Evolutionary conservation across 2,797 vertebrate species (phyloP).

Genomic region (Pelobates cultripes): DNA sequence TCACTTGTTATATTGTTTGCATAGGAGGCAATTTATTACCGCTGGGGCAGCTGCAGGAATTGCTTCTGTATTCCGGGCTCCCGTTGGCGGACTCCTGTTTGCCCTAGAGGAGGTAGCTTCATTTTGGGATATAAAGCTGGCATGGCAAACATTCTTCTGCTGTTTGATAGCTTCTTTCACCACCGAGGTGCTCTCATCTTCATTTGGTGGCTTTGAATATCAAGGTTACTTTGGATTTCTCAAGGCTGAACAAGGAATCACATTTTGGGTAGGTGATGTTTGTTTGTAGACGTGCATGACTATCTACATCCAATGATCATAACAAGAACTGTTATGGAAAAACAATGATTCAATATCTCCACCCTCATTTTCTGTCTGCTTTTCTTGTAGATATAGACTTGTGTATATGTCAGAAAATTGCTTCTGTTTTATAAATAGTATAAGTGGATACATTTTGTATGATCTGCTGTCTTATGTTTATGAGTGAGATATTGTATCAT

Average conservation of each 20-base stretch:
- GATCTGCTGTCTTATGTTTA: too few species aligned
- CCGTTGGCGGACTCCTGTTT: conserved; percentile 56
- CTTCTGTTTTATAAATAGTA: too few species aligned
- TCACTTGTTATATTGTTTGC: background rate
- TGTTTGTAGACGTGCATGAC: background rate
- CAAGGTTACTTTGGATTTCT: conserved; percentile 62
- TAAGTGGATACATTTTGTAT: too few species aligned
- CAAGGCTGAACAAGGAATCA: conserved; percentile 61
- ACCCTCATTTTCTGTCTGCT: too few species aligned
- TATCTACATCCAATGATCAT: background rate
- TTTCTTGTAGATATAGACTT: too few species aligned
- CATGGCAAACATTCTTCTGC: conserved; percentile 64
- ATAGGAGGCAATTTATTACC: conserved; percentile 57
- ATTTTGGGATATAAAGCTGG: conserved; percentile 60
- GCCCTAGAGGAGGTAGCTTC: conserved; percentile 61
- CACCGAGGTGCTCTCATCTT: conserved; percentile 59
- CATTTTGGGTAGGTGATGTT: conserved; percentile 58
- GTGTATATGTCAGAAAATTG: too few species aligned
- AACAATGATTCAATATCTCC: too few species aligned
- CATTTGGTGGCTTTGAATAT: conserved; percentile 57
- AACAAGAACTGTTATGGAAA: too few species aligned
- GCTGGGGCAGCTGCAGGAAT: conserved; percentile 55
- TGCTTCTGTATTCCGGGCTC: conserved; percentile 54
- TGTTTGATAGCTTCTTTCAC: conserved; percentile 62
- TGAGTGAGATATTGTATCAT: too few species aligned